Evolutionary conservation across 2,113 vertebrate genomes (phyloP).

Genomic region (Vireo altiloquus): DNA sequence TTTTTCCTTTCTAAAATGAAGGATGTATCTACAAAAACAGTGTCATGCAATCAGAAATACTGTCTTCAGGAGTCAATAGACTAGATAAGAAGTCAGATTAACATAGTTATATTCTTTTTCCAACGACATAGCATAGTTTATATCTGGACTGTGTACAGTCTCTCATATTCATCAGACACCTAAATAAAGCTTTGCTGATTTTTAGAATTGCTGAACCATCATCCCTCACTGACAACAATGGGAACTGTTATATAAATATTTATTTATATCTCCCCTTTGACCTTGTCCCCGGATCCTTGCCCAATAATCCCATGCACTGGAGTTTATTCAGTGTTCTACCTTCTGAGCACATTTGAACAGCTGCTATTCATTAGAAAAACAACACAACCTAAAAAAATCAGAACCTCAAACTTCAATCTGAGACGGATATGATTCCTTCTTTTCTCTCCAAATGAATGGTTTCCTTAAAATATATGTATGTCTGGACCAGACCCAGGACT

Average conservation of each 20-base stretch:
- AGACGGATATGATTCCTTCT: conserved; percentile 27
- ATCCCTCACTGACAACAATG: background rate
- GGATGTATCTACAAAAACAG: background rate
- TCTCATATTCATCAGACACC: background rate
- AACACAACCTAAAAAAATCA: background rate
- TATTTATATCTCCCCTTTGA: conserved; percentile 30
- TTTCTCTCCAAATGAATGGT: conserved; percentile 59
- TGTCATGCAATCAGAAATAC: background rate
- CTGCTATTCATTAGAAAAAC: conserved; percentile 36
- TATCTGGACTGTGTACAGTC: background rate
- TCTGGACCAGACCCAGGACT: conserved; percentile 1
- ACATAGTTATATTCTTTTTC: background rate
- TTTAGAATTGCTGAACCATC: conserved; percentile 7
- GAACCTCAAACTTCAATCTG: background rate
- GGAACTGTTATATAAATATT: conserved; percentile 20
- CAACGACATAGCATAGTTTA: background rate
- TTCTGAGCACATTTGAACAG: conserved; percentile 22
- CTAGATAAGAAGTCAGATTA: background rate
- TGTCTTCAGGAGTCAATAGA: background rate
- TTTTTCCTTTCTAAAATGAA: background rate
- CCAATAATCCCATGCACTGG: background rate
- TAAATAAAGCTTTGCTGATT: conserved; percentile 8
- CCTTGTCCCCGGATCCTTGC: background rate
- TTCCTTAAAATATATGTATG: conserved; percentile 48
- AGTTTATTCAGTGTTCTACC: background rate